Evolutionary conservation across 2,797 vertebrate genomes (phyloP), one percentile per base, ranked within the genome.

Genomic region (Pachyuromys duprasi): DNA sequence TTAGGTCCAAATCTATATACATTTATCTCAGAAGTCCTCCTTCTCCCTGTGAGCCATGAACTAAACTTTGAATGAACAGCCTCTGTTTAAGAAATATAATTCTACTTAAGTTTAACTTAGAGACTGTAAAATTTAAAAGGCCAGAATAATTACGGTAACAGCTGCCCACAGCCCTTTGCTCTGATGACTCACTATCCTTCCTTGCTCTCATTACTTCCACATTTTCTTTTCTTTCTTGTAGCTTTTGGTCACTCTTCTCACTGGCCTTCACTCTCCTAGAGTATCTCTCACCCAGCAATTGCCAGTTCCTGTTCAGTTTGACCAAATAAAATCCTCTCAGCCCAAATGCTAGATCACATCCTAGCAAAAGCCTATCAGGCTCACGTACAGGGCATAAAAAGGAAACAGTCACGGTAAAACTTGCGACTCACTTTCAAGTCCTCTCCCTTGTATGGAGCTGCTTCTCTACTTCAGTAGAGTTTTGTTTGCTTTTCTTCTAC

Each of bases 361-460:
- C 42, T 49, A 42, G 18, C 5, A 33, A 28, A 22, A n/a, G 20
- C 31, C 18, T n/a, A 13, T 49, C 31, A 67, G 18, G 9, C 39
- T 84, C 82, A 12, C 14, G 31, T 24, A 24, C 31, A 67, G 2
- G 62, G 31, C 62, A 8, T 26, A 49, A 84, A 31, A 67, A 28
- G 0, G 39, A 49, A 45, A 1, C 28, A 49, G 18, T 28, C 17
- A 49, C 33, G 28, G 18, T 8, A 20, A 67, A 49, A 63, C 26
- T 8, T 45, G 60, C 39, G 13, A 31, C 62, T 33, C 42, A 22
- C 1, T 67, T 67, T 33, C 65, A 28, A 33, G 31, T 49, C 42
- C 3, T 18, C 5, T 49, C 1, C 5, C 39, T n/a, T 1, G 5
- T 6, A n/a, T 7, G 6, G 5, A 49, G 6, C 28, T 24, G 65